Evolutionary conservation across 2,797 vertebrate genomes (phyloP).

Genomic region (Huso huso): DNA sequence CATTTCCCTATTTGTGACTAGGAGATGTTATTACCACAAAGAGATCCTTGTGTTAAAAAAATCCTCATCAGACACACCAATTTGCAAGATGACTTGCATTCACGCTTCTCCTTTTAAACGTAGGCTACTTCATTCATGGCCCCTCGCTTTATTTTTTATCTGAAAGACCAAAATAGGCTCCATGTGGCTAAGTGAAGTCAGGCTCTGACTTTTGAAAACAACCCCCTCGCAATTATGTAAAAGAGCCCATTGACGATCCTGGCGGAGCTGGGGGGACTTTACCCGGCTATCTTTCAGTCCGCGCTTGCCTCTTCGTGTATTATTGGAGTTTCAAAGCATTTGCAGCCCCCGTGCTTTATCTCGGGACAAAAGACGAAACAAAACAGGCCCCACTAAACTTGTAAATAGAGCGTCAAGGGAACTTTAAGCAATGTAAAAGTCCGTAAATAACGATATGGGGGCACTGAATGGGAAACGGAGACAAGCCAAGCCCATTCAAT

Average conservation of each 20-base stretch:
- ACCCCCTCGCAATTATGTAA: constrained; percentile 16
- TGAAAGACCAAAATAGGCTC: constrained; percentile 61
- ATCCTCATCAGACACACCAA: constrained; percentile 48
- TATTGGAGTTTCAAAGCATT: constrained; percentile 3
- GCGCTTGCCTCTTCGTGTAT: constrained; percentile 1
- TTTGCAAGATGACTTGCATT: constrained; percentile 43
- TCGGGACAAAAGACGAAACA: constrained; percentile 4
- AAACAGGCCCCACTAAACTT: not conserved
- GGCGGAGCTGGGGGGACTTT: constrained; percentile 7
- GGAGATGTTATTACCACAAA: constrained; percentile 34
- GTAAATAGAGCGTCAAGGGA: constrained; percentile 9
- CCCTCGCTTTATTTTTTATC: constrained; percentile 28
- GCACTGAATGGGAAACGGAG: constrained; percentile 5
- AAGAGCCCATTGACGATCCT: constrained; percentile 16
- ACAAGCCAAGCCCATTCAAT: constrained; percentile 13
- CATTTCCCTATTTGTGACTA: too few species aligned
- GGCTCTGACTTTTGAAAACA: constrained; percentile 40
- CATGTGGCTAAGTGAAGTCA: constrained; percentile 60
- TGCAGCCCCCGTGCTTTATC: constrained; percentile 4
- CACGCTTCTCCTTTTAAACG: constrained; percentile 42
- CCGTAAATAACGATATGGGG: constrained; percentile 2
- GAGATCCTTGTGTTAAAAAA: constrained; percentile 39
- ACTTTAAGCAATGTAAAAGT: constrained; percentile 4
- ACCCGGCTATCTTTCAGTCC: not conserved
- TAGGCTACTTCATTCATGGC: constrained; percentile 42